phyloP scores from a whole-genome alignment of 2,113 vertebrate species.

The Pogona vitticeps region DNA sequence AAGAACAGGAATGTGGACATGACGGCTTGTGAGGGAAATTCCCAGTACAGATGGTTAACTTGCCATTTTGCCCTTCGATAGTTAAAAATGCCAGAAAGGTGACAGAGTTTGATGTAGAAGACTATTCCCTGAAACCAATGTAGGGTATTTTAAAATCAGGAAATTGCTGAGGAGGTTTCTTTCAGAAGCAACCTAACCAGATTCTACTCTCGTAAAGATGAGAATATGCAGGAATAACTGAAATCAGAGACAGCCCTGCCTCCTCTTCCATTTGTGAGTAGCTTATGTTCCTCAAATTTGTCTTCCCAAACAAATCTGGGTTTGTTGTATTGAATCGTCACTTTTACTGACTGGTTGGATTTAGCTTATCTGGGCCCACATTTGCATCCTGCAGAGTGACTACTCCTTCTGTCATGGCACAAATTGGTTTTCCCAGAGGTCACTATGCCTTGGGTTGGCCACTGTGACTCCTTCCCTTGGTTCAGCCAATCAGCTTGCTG shows the following conservation, averaged over 20 bases:
- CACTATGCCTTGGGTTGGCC: too few species aligned
- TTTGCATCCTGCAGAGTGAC: too few species aligned
- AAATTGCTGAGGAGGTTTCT: conserved; percentile 44
- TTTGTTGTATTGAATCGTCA: too few species aligned
- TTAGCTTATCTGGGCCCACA: too few species aligned
- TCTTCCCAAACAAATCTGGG: not conserved
- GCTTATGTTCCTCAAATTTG: not conserved
- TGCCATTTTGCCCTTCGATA: conserved; percentile 51
- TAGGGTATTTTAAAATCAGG: conserved; percentile 62
- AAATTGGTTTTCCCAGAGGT: too few species aligned
- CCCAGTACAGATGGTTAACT: conserved; percentile 67
- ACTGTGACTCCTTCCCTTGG: too few species aligned
- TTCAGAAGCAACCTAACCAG: conserved; percentile 18
- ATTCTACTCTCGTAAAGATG: conserved; percentile 16
- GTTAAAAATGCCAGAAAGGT: conserved; percentile 59
- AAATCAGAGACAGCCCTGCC: not conserved
- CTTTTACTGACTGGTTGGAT: too few species aligned
- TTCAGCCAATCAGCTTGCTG: too few species aligned
- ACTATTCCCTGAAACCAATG: conserved; percentile 64
- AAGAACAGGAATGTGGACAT: conserved; percentile 56
- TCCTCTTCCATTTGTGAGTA: not conserved
- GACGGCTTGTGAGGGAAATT: conserved; percentile 62
- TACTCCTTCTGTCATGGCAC: too few species aligned
- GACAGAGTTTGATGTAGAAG: conserved; percentile 65
- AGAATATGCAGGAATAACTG: not conserved